Evolutionary conservation across 2,113 vertebrate genomes (phyloP), one percentile per base, ranked within the genome.

Genomic region (Vombatus ursinus): DNA sequence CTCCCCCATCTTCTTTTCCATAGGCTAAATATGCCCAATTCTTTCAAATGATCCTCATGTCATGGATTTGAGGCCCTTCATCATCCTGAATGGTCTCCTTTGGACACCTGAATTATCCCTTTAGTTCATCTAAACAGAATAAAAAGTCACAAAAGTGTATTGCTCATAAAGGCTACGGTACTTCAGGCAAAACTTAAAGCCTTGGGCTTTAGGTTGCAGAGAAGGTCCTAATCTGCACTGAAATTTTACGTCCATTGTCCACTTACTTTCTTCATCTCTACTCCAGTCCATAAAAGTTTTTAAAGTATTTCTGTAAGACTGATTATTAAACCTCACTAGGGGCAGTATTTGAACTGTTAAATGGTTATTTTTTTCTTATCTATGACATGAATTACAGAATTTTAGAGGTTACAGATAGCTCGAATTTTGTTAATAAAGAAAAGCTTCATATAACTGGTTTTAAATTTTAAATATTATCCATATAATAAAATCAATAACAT

Each of bases 341-440:
- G 14, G 37, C 61, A 77, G 5, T n/a, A 77, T n/a, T 31, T n/a
- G n/a, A 77, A 77, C 14, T 77, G 61, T 37, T 68, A n/a, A 68
- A 19, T 3, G 28, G 26, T 6, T 16, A 68, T 31, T n/a, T 77
- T n/a, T 77, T n/a, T 19, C 31, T 77, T n/a, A n/a, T n/a, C 12
- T 14, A 68, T 77, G 19, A n/a, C 12, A n/a, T n/a, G 61, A 77
- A 77, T 37, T 31, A 61, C 6, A 77, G 37, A 77, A n/a, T 77
- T 77, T 77, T 77, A 77, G 61, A 77, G 14, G 61, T n/a, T n/a
- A n/a, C 14, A n/a, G 12, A 77, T 77, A 37, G 49, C 16, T 26
- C 61, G 1, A 94, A 68, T 93, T 37, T 26, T 95, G n/a, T 61
- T 96, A 50, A 77, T 49, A 95, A 91, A 37, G 51, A 92, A 96